Evolutionary conservation across 1,140 invertebrate species (phyloP), one percentile per base, ranked within the genome.

Genomic region (Drosophila seguyi): DNA sequence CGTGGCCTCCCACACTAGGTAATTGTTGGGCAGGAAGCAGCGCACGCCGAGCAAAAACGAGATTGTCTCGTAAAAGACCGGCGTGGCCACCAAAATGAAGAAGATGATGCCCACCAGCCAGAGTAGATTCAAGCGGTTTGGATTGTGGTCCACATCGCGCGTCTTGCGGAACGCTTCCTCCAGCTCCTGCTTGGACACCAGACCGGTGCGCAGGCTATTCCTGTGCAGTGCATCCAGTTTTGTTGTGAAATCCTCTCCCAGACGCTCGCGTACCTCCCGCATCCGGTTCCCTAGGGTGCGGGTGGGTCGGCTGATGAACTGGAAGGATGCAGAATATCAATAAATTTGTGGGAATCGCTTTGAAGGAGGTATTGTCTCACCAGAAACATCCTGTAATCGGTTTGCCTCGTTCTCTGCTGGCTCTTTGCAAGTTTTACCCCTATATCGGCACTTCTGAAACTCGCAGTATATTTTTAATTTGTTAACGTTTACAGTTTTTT

Each of bases 1-100:
- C 13, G 96, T 96, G 42, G 96, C 96, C 93, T 98, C 97, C 96
- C 96, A 97, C 34, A 97, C 93, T 45, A 98, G 93, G 85, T 96
- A 96, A 93, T 97, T 97, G 92, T 96, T 97, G 67, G 95, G 95
- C 79, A 98, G 79, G 53, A 97, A 91, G 93, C 97, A 98, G 80
- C 95, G 94, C 60, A 94, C 94, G 48, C 94, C 94, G 59, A 94
- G 75, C 55, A 94, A 18, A 47, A 92, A 92, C 7, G 90, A 91
- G 5, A 92, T 81, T 25, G 76, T 75, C 56, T 92, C 87, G 34
- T 81, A 92, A 29, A 92, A 86, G 6, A 92, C 47, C 0, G 91
- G 91, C 4, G 91, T 92, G 18, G 88, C 82, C 7, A 92, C 58
- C 79, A 92, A 55, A n/a, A 92, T 87, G 6, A 92, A 92, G 25